phyloP scores from a whole-genome alignment of 1,140 invertebrate genomes.

The Paramacrobiotus metropolitanus region DNA sequence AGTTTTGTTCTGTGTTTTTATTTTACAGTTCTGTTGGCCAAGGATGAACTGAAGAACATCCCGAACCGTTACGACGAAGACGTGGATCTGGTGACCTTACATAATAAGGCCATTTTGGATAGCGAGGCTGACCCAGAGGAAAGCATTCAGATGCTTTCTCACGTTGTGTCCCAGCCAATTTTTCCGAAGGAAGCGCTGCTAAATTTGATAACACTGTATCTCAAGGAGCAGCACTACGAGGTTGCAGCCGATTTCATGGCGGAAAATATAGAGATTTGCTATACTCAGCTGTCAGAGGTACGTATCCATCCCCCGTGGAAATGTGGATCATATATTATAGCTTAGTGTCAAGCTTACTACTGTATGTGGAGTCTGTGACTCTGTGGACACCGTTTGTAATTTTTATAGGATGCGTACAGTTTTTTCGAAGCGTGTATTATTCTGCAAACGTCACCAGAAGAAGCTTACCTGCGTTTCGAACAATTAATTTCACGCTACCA shows the following conservation, averaged over 20 bases:
- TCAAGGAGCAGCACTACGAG: constrained; percentile 69
- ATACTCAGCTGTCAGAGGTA: constrained; percentile 77
- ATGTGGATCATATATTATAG: background rate
- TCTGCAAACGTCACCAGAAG: constrained; percentile 84
- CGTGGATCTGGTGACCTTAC: constrained; percentile 85
- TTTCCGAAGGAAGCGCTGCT: constrained; percentile 95
- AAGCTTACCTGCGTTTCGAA: constrained; percentile 90
- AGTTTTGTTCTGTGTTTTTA: constrained; percentile 1
- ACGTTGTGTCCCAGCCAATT: constrained; percentile 23
- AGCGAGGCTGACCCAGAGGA: constrained; percentile 67
- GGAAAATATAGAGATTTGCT: constrained; percentile 87
- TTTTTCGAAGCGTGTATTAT: constrained; percentile 76
- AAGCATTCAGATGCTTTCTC: constrained; percentile 75
- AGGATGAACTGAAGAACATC: constrained; percentile 88
- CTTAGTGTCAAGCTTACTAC: no score
- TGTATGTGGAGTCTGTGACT: background rate
- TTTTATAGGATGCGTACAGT: constrained; percentile 39
- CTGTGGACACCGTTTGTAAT: constrained; percentile 9
- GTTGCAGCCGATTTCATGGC: constrained; percentile 90
- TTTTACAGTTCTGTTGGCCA: constrained; percentile 48
- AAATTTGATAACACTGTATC: constrained; percentile 80
- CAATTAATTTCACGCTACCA: constrained; percentile 73
- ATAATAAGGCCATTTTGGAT: constrained; percentile 90
- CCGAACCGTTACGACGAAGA: constrained; percentile 84
- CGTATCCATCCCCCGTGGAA: constrained; percentile 13